A percentile compares a stretch with the other conserved stretches of the same genome.
Evolutionary conservation across 2,797 vertebrate genomes (phyloP).

Genomic region (Pogoniulus pusillus): DNA sequence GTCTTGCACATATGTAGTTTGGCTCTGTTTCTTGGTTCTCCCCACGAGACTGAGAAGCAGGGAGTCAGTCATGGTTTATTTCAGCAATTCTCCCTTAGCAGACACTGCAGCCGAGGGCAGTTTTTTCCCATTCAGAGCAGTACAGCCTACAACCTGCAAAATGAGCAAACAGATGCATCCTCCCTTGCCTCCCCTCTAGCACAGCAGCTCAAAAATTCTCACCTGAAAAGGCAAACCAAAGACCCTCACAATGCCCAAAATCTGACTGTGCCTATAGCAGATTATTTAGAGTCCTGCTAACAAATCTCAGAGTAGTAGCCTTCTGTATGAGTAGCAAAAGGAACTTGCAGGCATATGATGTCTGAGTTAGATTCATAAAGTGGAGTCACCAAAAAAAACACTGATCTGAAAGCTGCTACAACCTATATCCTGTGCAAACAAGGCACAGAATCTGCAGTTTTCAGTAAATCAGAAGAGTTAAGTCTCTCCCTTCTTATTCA

Average conservation of each 20-base stretch:
- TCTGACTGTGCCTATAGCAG: neutral
- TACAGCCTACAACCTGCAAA: neutral
- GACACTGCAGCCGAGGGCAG: neutral
- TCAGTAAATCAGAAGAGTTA: neutral
- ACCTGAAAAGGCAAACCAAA: neutral
- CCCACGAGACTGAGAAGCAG: neutral
- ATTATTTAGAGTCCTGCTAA: neutral
- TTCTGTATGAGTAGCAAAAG: neutral
- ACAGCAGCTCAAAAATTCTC: neutral
- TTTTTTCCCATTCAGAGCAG: neutral
- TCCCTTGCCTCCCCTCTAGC: neutral
- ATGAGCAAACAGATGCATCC: neutral
- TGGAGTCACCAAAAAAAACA: neutral
- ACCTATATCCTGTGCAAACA: neutral
- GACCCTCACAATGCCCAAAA: neutral
- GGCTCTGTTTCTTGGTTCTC: neutral
- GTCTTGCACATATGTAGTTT: neutral
- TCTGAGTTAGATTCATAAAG: neutral
- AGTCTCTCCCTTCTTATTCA: neutral
- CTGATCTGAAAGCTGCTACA: neutral
- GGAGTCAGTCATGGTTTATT: neutral
- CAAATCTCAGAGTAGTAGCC: neutral
- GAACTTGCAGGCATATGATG: neutral
- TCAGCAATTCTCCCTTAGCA: neutral
- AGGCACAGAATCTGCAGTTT: neutral